phyloP scores from a whole-genome alignment of 2,113 vertebrate genomes.

The pig (Sus scrofa) region T2T-Sscrofa CM000818.6:7161001-7161500 shows the following conservation, averaged over 20 bases:
- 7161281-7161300: background rate
- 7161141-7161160: background rate
- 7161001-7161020: no score
- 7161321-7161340: rapidly evolving
- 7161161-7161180: background rate
- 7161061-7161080: no score
- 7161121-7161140: background rate
- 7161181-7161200: background rate
- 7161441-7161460: background rate
- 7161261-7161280: background rate
- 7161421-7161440: no score
- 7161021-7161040: no score
- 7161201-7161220: background rate
- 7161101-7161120: background rate
- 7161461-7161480: background rate
- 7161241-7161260: background rate
- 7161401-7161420: background rate
- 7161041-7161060: no score
- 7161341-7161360: background rate
- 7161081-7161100: no score
- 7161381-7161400: background rate
- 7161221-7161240: background rate
- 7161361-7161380: background rate
- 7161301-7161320: background rate
- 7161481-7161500: background rate